Percentiles rank a stretch among this genome's conserved stretches.
phyloP scores from a whole-genome alignment of 2,113 vertebrate genomes.

The Anolis carolinensis region DNA sequence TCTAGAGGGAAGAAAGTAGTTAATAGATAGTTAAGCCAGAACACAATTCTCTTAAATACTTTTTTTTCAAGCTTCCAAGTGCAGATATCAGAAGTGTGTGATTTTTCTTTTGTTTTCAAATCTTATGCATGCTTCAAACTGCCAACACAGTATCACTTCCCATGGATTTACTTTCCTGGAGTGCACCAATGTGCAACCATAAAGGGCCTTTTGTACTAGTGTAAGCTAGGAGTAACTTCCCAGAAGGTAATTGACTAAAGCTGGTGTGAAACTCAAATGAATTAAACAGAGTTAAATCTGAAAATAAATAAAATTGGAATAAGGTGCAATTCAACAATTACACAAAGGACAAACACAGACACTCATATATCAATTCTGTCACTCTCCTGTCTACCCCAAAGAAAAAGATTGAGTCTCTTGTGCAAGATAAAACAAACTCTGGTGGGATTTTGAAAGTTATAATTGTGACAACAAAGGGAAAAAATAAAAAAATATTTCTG shows the following conservation, averaged over 20 bases:
- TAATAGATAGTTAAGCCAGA: constrained; percentile 77
- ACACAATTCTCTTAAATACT: constrained; percentile 69
- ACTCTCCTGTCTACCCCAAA: neutral
- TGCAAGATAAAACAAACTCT: neutral
- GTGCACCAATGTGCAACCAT: constrained; percentile 2
- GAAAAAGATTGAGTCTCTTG: neutral
- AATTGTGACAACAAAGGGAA: neutral
- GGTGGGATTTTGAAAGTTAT: neutral
- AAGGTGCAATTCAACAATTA: neutral
- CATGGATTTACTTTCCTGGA: constrained; percentile 38
- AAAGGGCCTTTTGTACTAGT: neutral
- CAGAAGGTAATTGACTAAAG: constrained; percentile 12
- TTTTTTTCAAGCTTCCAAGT: constrained; percentile 62
- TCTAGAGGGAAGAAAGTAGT: constrained; percentile 67
- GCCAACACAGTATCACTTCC: constrained; percentile 44
- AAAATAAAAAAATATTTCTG: constrained; percentile 23
- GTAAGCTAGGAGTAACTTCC: neutral
- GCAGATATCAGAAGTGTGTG: constrained; percentile 50
- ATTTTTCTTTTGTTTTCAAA: constrained; percentile 44
- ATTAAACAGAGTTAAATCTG: constrained; percentile 43
- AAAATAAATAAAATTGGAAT: constrained; percentile 13
- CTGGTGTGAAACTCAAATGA: constrained; percentile 11
- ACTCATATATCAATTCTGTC: neutral
- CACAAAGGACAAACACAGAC: neutral
- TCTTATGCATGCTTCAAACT: constrained; percentile 38